Conservation (phyloP, 2,113 vertebrate genomes). For the Leptobrachium leishanense region DNA sequence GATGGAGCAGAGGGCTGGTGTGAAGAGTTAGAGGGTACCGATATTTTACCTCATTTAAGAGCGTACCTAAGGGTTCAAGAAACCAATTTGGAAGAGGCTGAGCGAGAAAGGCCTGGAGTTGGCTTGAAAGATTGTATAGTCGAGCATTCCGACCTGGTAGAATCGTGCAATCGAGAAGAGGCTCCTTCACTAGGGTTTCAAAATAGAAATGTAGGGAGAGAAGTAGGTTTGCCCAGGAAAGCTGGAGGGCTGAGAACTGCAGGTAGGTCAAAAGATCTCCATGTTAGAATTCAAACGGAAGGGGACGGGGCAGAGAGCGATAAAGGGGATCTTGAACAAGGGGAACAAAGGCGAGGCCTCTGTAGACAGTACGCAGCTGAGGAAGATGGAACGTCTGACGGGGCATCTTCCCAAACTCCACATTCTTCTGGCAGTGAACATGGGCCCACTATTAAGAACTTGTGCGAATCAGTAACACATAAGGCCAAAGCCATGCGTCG, state of each 20-base stretch:
- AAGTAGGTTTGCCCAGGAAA: conserved; percentile 4
- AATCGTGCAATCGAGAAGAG: conserved; percentile 10
- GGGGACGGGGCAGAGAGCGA: conserved; percentile 51
- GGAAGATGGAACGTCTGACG: conserved; percentile 29
- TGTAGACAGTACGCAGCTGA: conserved; percentile 73
- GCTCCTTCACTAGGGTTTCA: conserved; percentile 40
- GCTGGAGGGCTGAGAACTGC: conserved; percentile 7
- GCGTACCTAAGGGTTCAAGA: conserved; percentile 87
- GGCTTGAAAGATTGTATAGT: conserved; percentile 62
- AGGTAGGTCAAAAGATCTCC: conserved; percentile 28
- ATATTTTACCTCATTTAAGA: conserved; percentile 88
- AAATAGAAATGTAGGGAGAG: conserved; percentile 59
- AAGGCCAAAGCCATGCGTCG: conserved; percentile 83
- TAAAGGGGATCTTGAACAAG: conserved; percentile 61
- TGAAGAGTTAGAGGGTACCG: conserved; percentile 79
- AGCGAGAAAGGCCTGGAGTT: conserved; percentile 63
- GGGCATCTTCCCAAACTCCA: conserved; percentile 57
- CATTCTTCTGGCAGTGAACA: conserved; percentile 23
- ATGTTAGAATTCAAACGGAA: conserved; percentile 35
- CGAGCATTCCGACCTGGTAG: conserved; percentile 1
- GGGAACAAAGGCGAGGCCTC: conserved; percentile 68
- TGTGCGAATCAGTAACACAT: conserved; percentile 73
- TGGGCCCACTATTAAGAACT: conserved; percentile 55
- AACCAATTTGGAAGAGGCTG: conserved; percentile 62
- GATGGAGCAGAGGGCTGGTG: conserved; percentile 73